A percentile compares a stretch with the other conserved stretches of the same genome.
These are phyloP conservation scores for Choloepus didactylus DNA, from an alignment of 2,797 vertebrate genomes.

Conservation along the genomic window DNA sequence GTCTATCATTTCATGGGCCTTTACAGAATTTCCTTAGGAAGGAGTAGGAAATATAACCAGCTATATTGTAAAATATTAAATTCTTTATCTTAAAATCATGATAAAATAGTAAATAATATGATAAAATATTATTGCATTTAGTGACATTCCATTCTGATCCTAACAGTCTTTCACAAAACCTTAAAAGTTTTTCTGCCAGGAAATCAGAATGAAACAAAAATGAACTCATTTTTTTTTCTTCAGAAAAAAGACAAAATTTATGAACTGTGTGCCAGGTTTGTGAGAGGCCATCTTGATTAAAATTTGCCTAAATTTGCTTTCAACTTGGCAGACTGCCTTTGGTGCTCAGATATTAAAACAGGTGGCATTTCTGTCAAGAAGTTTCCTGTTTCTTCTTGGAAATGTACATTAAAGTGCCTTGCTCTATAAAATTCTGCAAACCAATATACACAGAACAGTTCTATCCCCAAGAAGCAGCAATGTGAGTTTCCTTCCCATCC, in stretches of 20 bases:
- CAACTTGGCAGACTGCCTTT: constrained; percentile 51
- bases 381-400: constrained; percentile 35
- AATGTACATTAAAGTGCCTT: constrained; percentile 45
- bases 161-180: constrained; percentile 55
- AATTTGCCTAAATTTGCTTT: constrained; percentile 67
- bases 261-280: constrained; percentile 28
- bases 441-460: constrained; percentile 14
- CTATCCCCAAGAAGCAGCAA: neutral
- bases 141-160: constrained; percentile 33
- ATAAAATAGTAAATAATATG: constrained; percentile 16
- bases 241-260: constrained; percentile 65
- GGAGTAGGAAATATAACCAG: neutral
- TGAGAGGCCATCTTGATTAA: constrained; percentile 61
- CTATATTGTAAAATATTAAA: constrained; percentile 48
- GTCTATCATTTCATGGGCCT: neutral
- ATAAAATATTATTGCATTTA: constrained; percentile 51
- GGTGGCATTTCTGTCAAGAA: constrained; percentile 54
- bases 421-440: constrained; percentile 56
- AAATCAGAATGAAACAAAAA: constrained; percentile 35
- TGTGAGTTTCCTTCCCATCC: neutral
- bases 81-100: neutral
- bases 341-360: constrained; percentile 44
- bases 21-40: constrained; percentile 5
- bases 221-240: constrained; percentile 35
- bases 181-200: constrained; percentile 48